A percentile compares a stretch with the other conserved stretches of the same genome.
Evolutionary conservation across 2,888 invertebrate species (phyloP).

Genomic region (Noctua fimbriata): DNA sequence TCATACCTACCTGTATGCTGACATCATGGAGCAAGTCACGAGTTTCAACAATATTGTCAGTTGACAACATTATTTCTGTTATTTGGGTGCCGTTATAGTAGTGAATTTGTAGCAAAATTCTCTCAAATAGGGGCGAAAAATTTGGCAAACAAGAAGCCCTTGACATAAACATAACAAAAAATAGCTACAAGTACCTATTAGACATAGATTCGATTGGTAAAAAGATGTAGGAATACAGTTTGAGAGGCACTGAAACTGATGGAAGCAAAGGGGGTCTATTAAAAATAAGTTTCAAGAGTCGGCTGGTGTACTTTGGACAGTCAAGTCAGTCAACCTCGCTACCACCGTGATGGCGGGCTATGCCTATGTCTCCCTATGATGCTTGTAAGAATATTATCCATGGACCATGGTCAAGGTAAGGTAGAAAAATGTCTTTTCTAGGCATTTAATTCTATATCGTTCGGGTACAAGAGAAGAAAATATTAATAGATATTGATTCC

Average conservation of each 20-base stretch:
- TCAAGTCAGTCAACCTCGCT: not conserved
- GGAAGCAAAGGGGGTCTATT: not conserved
- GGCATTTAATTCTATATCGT: not conserved
- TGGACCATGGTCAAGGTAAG: not conserved
- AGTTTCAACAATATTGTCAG: not conserved
- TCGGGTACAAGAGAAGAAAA: not conserved
- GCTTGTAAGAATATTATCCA: not conserved
- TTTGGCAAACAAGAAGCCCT: not conserved
- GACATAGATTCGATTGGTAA: not conserved
- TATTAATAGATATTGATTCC: not conserved
- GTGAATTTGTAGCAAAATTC: not conserved
- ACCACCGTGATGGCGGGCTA: not conserved
- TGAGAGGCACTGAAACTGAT: not conserved
- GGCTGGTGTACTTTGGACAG: not conserved
- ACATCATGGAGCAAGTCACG: conserved; percentile 29
- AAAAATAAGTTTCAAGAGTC: not conserved
- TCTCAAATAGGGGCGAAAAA: not conserved
- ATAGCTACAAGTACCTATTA: not conserved
- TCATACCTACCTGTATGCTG: conserved; percentile 14
- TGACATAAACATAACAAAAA: not conserved
- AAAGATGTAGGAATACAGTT: not conserved
- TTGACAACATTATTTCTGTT: not conserved
- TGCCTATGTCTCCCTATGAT: not conserved
- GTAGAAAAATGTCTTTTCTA: not conserved
- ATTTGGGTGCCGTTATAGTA: not conserved